Base-by-base conservation (phyloP, 2,888 invertebrate species). In the Globia sparganii region DNA sequence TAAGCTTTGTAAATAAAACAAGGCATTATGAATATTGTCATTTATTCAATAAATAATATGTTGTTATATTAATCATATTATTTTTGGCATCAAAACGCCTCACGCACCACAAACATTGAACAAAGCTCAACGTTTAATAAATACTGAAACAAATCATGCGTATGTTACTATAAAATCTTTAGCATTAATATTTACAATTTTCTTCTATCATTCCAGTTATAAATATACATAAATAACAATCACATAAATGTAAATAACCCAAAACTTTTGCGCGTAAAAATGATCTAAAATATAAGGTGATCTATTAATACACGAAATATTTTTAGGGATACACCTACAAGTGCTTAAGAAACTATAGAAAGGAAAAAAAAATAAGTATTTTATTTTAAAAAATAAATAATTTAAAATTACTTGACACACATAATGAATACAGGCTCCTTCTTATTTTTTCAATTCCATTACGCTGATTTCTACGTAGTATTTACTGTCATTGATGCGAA, bases 11-110 rank as follows among this genome's bases (percentile, higher is more conserved):
- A 56, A 90, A 89, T 86, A 85, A 90, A 88, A 92, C 90, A 84
- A 80, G n/a, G 65, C 69, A 64, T 40, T 81, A 93, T 91, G 93
- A 94, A 95, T 94, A 93, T 94, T 94, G 91, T 94, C 92, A 91
- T 95, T 95, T 95, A 94, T 94, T 94, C 91, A 94, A 94, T 94
- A 94, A 94, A 93, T 93, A 94, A 93, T 92, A 92, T 92, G 86
- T 88, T 91, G 88, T 91, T 91, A 91, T 92, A 91, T 91, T 93
- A 90, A 89, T 91, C 91, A 90, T 91, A 91, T 91, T 91, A 88
- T 89, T 88, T 91, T 91, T 93, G 93, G 92, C 93, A 91, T 92
- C 92, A 83, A 91, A 92, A 91, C 89, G 91, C 90, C 89, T 89
- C 90, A 89, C 91, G 91, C 91, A 91, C 90, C 90, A 91, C 93